A percentile compares a stretch with the other conserved stretches of the same genome.
Conservation (phyloP, 2,888 invertebrate species). For the Julus scandinavius region DNA sequence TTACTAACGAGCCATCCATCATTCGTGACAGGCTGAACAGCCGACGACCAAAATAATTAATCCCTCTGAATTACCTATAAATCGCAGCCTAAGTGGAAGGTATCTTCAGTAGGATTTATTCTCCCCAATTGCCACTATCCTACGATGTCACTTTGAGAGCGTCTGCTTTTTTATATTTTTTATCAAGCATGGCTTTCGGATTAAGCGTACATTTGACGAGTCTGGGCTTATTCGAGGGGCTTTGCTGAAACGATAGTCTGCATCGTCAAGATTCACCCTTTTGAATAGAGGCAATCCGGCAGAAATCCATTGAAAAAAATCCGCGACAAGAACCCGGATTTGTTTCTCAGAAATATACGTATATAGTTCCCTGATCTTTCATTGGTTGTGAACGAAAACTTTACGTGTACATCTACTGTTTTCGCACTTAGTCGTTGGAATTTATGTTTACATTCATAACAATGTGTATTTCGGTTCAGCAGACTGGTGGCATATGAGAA, state of each 20-base stretch:
- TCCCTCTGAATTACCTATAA: slow-evolving; percentile 55
- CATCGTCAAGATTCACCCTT: background rate
- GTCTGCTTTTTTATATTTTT: background rate
- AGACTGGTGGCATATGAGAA: no score
- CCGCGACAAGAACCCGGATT: background rate
- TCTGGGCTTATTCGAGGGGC: slow-evolving; percentile 4
- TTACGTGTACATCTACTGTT: no score
- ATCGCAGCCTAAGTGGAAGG: slow-evolving; percentile 53
- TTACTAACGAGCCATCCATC: slow-evolving; percentile 51
- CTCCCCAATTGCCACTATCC: slow-evolving; percentile 24
- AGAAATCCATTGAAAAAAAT: background rate
- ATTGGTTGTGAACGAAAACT: no score
- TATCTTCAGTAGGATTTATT: slow-evolving; percentile 20
- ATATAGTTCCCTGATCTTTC: no score
- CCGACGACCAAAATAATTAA: slow-evolving; percentile 55
- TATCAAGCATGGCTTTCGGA: background rate
- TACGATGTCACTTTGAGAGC: background rate
- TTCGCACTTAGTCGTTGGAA: no score
- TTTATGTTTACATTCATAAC: no score
- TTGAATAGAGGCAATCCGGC: no score
- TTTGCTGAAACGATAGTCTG: background rate
- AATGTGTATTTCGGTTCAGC: no score
- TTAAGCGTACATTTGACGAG: background rate
- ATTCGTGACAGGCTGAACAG: slow-evolving; percentile 51
- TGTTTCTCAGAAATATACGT: no score